A percentile compares a stretch with the other conserved stretches of the same genome.
phyloP scores from a whole-genome alignment of 2,888 invertebrate genomes.

The Morpho achilles region DNA sequence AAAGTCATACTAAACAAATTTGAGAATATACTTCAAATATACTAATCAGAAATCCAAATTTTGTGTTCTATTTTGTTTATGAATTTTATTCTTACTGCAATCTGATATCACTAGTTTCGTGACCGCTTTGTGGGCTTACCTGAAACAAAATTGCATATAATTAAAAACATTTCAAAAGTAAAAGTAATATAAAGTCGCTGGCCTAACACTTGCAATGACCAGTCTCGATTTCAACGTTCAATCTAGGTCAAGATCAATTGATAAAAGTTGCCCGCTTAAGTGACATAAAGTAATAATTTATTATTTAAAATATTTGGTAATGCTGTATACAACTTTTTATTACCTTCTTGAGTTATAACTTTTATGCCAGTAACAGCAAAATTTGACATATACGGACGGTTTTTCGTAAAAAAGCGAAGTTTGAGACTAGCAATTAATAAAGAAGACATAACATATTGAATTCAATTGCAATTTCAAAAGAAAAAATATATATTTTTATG shows the following conservation, averaged over 20 bases:
- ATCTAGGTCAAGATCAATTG: conserved; percentile 20
- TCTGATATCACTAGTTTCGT: background rate
- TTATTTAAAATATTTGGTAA: background rate
- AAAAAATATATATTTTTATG: too few species aligned
- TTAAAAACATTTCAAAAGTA: background rate
- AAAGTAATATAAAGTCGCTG: background rate
- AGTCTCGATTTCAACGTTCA: conserved; percentile 8
- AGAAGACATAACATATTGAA: too few species aligned
- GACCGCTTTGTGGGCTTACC: background rate
- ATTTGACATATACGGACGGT: too few species aligned
- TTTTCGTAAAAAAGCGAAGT: too few species aligned
- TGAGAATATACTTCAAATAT: too few species aligned
- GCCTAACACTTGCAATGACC: conserved; percentile 2
- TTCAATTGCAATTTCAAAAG: too few species aligned
- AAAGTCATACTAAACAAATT: too few species aligned
- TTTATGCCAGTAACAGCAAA: too few species aligned
- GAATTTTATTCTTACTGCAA: background rate
- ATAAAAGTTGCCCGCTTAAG: background rate
- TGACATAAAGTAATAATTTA: background rate
- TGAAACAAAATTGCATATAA: background rate
- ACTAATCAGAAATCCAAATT: too few species aligned
- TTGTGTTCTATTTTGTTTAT: background rate
- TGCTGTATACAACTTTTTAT: too few species aligned
- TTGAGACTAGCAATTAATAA: too few species aligned
- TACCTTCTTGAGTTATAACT: too few species aligned